Percentiles rank a stretch among this genome's conserved stretches.
phyloP scores from a whole-genome alignment of 2,797 vertebrate species.

The Rhabdophis nuchalis region DNA sequence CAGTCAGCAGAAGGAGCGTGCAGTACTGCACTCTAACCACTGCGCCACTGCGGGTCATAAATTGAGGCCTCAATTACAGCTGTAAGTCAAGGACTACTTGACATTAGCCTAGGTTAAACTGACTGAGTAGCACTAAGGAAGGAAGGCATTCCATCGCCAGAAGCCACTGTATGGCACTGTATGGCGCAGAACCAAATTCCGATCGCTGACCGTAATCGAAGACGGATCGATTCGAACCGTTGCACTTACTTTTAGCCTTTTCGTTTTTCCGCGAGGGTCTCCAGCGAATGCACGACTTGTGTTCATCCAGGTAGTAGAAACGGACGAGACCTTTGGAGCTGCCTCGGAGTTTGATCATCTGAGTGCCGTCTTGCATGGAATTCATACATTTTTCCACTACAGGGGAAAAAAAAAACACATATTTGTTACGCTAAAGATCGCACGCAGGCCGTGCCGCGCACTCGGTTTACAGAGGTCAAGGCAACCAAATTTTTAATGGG shows the following conservation, averaged over 20 bases:
- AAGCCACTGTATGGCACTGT: neutral
- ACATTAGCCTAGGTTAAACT: neutral
- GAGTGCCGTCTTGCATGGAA: constrained; percentile 91
- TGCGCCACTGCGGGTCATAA: too few species aligned
- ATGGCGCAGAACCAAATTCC: neutral
- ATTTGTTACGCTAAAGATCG: neutral
- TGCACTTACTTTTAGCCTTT: constrained; percentile 95
- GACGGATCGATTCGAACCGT: neutral
- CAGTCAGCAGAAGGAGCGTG: too few species aligned
- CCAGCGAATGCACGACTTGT: constrained; percentile 96
- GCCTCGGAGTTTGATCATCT: constrained; percentile 96
- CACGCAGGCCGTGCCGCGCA: fast-evolving
- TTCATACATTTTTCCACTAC: constrained; percentile 97
- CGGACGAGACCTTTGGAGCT: constrained; percentile 90
- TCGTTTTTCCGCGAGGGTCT: constrained; percentile 95
- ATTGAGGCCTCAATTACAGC: too few species aligned
- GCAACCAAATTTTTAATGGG: neutral
- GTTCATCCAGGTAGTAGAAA: constrained; percentile 92
- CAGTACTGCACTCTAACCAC: too few species aligned
- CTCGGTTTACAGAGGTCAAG: neutral
- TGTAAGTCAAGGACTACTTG: too few species aligned
- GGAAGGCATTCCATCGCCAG: neutral
- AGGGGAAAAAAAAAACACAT: neutral
- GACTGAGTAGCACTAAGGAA: neutral
- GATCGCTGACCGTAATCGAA: neutral